phyloP scores from a whole-genome alignment of 2,797 vertebrate species.

The Brachyrhaphis roseni region DNA sequence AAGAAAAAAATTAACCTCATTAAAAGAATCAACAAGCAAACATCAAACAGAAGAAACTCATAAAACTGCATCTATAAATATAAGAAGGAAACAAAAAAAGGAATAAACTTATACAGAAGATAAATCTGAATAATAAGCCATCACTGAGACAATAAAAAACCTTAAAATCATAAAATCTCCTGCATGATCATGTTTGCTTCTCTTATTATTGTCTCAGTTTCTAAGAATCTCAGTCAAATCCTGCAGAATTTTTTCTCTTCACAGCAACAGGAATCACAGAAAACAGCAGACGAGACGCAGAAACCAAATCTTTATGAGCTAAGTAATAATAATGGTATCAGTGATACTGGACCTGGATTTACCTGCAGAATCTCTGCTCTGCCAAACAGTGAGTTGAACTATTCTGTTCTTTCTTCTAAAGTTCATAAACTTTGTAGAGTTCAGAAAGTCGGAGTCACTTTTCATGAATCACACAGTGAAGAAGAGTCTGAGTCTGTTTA shows the following conservation, averaged over 20 bases:
- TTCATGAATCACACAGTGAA: background rate
- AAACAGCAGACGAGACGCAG: background rate
- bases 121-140: background rate
- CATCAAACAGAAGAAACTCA: background rate
- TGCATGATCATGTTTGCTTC: background rate
- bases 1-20: background rate
- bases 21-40: background rate
- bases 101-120: background rate
- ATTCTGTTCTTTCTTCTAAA: background rate
- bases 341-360: no score
- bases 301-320: background rate
- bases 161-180: background rate
- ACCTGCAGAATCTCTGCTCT: no score
- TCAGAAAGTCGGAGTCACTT: background rate
- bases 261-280: no score
- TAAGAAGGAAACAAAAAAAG: background rate
- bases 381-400: no score
- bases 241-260: no score
- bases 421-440: background rate
- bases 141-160: background rate
- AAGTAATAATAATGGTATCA: no score
- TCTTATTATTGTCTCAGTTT: background rate
- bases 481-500: conserved; percentile 6
- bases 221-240: background rate
- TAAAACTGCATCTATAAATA: background rate